A percentile compares a stretch with the other conserved stretches of the same genome.
phyloP scores from a whole-genome alignment of 1,140 invertebrate species.

The Drosophila tsacasi region DNA sequence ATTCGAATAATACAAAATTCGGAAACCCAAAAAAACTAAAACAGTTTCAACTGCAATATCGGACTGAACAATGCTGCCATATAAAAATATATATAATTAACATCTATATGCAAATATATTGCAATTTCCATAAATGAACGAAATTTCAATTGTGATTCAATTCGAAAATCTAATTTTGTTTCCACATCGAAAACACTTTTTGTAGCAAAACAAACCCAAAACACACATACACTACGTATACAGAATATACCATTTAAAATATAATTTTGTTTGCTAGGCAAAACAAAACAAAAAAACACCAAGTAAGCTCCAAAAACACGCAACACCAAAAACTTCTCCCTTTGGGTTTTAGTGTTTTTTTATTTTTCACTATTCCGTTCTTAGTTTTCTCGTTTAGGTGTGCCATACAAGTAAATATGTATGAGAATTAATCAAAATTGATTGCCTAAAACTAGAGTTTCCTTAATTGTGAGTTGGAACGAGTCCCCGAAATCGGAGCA shows the following conservation, averaged over 20 bases:
- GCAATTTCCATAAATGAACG: slow-evolving; percentile 52
- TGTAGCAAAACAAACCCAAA: slow-evolving; percentile 33
- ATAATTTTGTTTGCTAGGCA: slow-evolving; percentile 53
- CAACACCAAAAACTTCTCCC: slow-evolving; percentile 44
- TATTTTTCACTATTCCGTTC: neutral
- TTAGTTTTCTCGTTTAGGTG: slow-evolving; percentile 19
- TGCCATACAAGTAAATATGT: slow-evolving; percentile 39
- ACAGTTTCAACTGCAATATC: slow-evolving; percentile 66
- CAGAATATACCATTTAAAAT: slow-evolving; percentile 54
- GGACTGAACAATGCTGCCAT: slow-evolving; percentile 80
- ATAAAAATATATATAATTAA: slow-evolving; percentile 50
- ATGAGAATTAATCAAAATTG: slow-evolving; percentile 50
- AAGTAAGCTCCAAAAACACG: slow-evolving; percentile 9
- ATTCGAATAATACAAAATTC: slow-evolving; percentile 32
- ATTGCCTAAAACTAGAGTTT: slow-evolving; percentile 30
- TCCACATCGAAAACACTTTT: slow-evolving; percentile 69
- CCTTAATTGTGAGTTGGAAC: slow-evolving; percentile 36
- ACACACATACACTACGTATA: slow-evolving; percentile 53
- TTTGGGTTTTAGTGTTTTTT: slow-evolving; percentile 22
- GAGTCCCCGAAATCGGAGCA: slow-evolving; percentile 8
- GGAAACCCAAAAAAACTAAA: slow-evolving; percentile 23
- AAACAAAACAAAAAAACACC: slow-evolving; percentile 18
- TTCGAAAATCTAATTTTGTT: slow-evolving; percentile 75
- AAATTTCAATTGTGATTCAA: slow-evolving; percentile 79
- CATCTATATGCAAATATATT: slow-evolving; percentile 26